phyloP scores from a whole-genome alignment of 2,113 vertebrate species.

The Zingel zingel region DNA sequence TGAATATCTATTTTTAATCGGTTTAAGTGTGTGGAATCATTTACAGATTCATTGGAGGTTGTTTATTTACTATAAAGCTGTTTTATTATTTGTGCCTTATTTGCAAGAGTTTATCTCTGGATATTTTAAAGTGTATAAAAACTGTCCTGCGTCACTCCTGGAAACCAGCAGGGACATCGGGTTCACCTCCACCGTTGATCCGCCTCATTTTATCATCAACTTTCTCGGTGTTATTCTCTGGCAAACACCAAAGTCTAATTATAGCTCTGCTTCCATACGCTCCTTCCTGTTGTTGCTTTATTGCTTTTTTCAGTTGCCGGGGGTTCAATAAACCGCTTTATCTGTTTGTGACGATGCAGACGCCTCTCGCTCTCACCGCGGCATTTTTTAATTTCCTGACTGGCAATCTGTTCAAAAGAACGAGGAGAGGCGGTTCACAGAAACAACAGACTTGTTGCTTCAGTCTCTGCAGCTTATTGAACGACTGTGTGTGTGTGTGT shows the following conservation, averaged over 20 bases:
- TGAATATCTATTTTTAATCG: neutral
- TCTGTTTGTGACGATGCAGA: constrained; percentile 64
- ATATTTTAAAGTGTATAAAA: neutral
- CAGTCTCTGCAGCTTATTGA: constrained; percentile 18
- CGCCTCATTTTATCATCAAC: constrained; percentile 14
- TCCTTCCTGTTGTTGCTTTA: constrained; percentile 62
- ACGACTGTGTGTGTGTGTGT: neutral
- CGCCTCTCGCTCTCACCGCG: constrained; percentile 33
- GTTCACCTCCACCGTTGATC: neutral
- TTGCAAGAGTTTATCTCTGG: neutral
- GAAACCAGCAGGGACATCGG: constrained; percentile 4
- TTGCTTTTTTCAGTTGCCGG: constrained; percentile 70
- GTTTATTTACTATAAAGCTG: neutral
- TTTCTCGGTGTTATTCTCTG: constrained; percentile 22
- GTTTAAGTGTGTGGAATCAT: neutral
- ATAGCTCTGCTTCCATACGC: constrained; percentile 45
- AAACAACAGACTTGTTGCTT: constrained; percentile 55
- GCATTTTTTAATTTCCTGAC: constrained; percentile 86
- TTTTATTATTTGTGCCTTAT: neutral
- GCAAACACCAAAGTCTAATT: constrained; percentile 61
- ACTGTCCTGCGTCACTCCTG: neutral
- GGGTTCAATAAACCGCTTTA: constrained; percentile 80
- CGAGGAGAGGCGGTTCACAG: constrained; percentile 25
- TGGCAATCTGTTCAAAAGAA: constrained; percentile 65
- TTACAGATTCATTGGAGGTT: neutral